phyloP scores from a whole-genome alignment of 2,113 vertebrate species.

The Sinocyclocheilus grahami region DNA sequence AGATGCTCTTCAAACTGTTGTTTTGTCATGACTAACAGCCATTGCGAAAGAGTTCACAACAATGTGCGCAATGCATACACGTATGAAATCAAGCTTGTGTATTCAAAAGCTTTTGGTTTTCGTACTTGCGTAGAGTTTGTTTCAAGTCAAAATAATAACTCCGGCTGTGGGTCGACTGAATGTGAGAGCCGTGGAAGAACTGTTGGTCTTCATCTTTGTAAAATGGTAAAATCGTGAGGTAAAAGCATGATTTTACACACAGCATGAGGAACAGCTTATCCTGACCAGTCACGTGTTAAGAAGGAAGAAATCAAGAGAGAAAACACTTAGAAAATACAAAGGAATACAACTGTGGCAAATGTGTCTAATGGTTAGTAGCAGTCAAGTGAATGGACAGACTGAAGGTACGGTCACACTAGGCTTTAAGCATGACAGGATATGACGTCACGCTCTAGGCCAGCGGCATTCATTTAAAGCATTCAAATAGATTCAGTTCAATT shows the following conservation, averaged over 20 bases:
- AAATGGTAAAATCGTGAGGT: constrained; percentile 87
- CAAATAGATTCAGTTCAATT: not conserved
- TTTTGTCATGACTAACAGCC: not conserved
- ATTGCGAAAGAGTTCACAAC: not conserved
- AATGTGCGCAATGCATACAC: not conserved
- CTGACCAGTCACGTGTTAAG: constrained; percentile 82
- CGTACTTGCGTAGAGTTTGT: not conserved
- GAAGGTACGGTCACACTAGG: constrained; percentile 14
- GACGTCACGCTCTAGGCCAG: not conserved
- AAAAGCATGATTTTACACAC: constrained; percentile 85
- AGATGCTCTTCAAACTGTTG: not conserved
- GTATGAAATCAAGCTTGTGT: not conserved
- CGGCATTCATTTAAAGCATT: not conserved
- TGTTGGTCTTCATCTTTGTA: constrained; percentile 82
- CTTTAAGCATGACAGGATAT: constrained; percentile 8
- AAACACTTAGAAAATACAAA: constrained; percentile 45
- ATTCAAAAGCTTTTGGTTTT: not conserved
- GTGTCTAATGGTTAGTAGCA: constrained; percentile 90
- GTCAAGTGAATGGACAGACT: constrained; percentile 80
- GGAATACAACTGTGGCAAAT: constrained; percentile 78
- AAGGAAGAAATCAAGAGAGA: constrained; percentile 58
- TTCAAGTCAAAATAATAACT: not conserved
- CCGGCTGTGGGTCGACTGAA: constrained; percentile 59
- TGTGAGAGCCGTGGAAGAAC: constrained; percentile 81
- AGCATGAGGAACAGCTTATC: constrained; percentile 80